phyloP scores from a whole-genome alignment of 2,113 vertebrate species.

The Sisor rabdophorus region DNA sequence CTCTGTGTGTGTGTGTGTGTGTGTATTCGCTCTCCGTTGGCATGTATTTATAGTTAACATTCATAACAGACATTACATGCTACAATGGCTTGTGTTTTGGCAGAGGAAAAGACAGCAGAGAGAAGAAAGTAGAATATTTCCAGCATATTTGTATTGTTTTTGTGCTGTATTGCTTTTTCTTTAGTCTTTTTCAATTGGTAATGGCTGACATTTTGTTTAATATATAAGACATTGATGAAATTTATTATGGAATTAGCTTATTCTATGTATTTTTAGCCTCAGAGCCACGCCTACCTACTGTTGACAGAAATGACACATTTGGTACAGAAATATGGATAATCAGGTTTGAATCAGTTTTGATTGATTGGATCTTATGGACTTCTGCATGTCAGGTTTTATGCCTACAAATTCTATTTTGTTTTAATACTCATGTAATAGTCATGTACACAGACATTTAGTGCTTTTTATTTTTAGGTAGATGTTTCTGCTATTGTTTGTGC shows the following conservation, averaged over 20 bases:
- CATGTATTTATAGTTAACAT: conserved; percentile 49
- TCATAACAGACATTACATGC: conserved; percentile 49
- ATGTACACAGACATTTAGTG: too few species aligned
- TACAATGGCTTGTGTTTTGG: conserved; percentile 23
- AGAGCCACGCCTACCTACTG: too few species aligned
- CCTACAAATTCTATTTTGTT: too few species aligned
- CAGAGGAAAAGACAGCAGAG: not conserved
- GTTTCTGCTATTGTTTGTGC: too few species aligned
- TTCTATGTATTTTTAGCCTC: too few species aligned
- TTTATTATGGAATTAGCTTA: not conserved
- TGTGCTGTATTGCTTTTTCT: not conserved
- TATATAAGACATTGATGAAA: not conserved
- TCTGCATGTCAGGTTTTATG: too few species aligned
- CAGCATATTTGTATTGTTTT: conserved; percentile 12
- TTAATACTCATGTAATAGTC: too few species aligned
- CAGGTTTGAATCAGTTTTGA: too few species aligned
- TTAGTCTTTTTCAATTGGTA: not conserved
- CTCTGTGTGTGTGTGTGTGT: conserved; percentile 52
- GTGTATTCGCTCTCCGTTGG: not conserved
- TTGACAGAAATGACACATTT: too few species aligned
- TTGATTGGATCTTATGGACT: too few species aligned
- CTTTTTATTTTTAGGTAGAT: too few species aligned
- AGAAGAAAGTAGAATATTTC: not conserved
- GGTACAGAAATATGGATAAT: too few species aligned
- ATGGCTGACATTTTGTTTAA: not conserved